Conservation (phyloP, 1,140 invertebrate species). For the Atopsyche davidsoni region DNA sequence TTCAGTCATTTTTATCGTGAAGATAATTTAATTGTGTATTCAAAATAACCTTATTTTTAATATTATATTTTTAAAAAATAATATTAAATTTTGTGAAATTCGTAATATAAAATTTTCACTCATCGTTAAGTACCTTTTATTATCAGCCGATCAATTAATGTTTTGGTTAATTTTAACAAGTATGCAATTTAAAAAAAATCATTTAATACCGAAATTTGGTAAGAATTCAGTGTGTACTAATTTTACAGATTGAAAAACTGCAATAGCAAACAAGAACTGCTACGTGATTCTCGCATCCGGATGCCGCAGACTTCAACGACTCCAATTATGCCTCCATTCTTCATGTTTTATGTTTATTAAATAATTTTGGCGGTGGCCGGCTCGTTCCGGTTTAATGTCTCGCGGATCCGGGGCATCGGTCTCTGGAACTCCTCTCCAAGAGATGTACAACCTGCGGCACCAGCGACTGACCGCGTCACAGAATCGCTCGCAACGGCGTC, state of each 20-base stretch:
- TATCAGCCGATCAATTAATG: neutral
- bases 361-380: conserved; percentile 14
- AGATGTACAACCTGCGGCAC: neutral
- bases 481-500: too few relatives aligned
- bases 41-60: neutral
- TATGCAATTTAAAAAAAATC: too few relatives aligned
- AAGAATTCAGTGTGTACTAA: too few relatives aligned
- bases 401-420: conserved; percentile 23
- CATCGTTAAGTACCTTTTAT: neutral
- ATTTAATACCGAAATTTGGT: too few relatives aligned
- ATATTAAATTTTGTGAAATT: neutral
- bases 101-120: neutral
- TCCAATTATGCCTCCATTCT: conserved; percentile 25
- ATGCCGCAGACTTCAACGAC: conserved; percentile 21
- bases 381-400: conserved; percentile 21
- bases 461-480: too few relatives aligned
- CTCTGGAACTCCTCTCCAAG: neutral
- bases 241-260: too few relatives aligned
- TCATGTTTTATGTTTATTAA: conserved; percentile 27
- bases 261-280: too few relatives aligned
- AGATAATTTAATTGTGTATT: too few relatives aligned
- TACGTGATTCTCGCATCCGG: too few relatives aligned
- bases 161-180: neutral
- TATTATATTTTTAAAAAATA: neutral
- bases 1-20: too few relatives aligned